phyloP scores from a whole-genome alignment of 2,797 vertebrate genomes.

The Hipposideros larvatus region DNA sequence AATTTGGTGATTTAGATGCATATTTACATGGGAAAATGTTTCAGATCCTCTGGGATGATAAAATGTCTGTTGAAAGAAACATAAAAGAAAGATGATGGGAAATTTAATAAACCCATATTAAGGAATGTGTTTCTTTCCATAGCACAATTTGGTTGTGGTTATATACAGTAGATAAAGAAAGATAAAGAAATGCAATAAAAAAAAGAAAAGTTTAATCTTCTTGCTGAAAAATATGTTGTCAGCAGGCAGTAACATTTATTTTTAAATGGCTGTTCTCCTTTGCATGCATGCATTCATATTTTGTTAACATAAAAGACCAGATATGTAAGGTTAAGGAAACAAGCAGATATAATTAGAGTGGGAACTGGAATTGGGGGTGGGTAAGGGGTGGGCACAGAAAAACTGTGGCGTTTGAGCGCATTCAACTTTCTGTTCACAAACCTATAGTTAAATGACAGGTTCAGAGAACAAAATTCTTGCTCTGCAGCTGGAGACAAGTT shows the following conservation, averaged over 20 bases:
- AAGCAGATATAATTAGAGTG: neutral
- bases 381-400: neutral
- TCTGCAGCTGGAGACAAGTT: slow-evolving; percentile 71
- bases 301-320: slow-evolving; percentile 52
- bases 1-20: slow-evolving; percentile 68
- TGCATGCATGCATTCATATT: neutral
- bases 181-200: slow-evolving; percentile 41
- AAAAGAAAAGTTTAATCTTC: neutral
- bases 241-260: slow-evolving; percentile 8
- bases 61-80: slow-evolving; percentile 78
- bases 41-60: slow-evolving; percentile 70
- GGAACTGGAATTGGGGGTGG: neutral
- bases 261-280: slow-evolving; percentile 34
- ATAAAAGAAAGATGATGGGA: slow-evolving; percentile 74
- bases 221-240: slow-evolving; percentile 46
- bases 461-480: slow-evolving; percentile 34
- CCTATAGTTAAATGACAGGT: slow-evolving; percentile 62
- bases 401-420: accelerated
- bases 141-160: slow-evolving; percentile 53
- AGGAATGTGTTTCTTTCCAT: slow-evolving; percentile 72
- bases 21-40: slow-evolving; percentile 69
- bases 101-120: slow-evolving; percentile 84
- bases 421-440: neutral
- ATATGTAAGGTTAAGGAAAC: neutral
- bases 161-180: slow-evolving; percentile 27